Percentiles rank a stretch among this genome's conserved stretches.
These are phyloP conservation scores for Lepidothrix coronata DNA, from an alignment of 2,113 vertebrate species.

Conservation along the genomic window DNA sequence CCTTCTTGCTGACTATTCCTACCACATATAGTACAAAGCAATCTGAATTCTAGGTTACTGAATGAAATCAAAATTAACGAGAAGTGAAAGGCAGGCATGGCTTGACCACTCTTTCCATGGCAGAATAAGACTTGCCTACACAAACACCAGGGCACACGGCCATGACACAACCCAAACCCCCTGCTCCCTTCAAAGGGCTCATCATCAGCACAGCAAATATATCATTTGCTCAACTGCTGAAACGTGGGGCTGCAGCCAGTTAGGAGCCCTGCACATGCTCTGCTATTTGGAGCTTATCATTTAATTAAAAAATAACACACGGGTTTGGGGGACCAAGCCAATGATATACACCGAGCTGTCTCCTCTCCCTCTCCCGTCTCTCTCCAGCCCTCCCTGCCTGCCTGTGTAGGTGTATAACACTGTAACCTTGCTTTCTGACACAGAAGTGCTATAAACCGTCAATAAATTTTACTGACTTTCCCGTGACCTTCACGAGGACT, in stretches of 20 bases:
- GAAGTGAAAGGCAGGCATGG: background rate
- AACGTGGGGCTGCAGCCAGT: background rate
- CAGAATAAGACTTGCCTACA: background rate
- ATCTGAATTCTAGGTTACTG: background rate
- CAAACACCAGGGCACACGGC: background rate
- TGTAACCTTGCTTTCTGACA: slow-evolving; percentile 13
- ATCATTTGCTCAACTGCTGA: background rate
- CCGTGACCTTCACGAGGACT: slow-evolving; percentile 61
- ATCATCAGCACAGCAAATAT: background rate
- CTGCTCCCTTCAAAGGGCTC: background rate
- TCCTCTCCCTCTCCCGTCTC: background rate
- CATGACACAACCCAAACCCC: background rate
- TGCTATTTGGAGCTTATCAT: slow-evolving; percentile 11
- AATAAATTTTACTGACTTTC: slow-evolving; percentile 72
- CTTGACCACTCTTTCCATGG: background rate
- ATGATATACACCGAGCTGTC: background rate
- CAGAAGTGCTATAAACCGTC: slow-evolving; percentile 38
- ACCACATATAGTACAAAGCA: rapidly evolving
- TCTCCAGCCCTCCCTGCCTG: background rate
- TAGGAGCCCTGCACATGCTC: background rate
- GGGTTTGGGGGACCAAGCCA: background rate
- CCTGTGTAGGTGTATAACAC: background rate
- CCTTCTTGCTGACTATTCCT: background rate
- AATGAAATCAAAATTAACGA: background rate
- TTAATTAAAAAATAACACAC: slow-evolving; percentile 34